phyloP scores from a whole-genome alignment of 2,888 invertebrate species.

The Pherbina coryleti region DNA sequence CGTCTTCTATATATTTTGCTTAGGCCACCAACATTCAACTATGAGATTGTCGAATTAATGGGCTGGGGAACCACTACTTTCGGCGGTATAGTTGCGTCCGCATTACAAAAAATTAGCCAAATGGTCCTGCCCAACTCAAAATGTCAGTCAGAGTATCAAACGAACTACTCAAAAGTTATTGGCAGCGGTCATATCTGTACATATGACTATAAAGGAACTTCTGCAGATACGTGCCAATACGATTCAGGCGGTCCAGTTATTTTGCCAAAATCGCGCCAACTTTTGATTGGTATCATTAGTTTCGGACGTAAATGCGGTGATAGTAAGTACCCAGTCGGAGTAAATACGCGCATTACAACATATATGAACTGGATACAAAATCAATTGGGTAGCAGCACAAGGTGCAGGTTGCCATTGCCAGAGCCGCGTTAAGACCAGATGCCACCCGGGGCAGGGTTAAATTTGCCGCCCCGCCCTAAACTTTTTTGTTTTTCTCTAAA shows the following conservation, averaged over 20 bases:
- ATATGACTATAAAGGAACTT: constrained; percentile 53
- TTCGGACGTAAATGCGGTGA: constrained; percentile 72
- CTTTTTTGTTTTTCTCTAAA: too few species aligned
- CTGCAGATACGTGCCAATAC: constrained; percentile 70
- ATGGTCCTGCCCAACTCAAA: constrained; percentile 54
- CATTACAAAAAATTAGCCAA: constrained; percentile 70
- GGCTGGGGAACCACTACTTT: constrained; percentile 73
- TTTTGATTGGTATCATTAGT: constrained; percentile 72
- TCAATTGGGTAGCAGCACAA: constrained; percentile 49
- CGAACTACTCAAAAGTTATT: constrained; percentile 42
- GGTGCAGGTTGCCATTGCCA: constrained; percentile 45
- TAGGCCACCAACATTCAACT: constrained; percentile 51
- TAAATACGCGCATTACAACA: constrained; percentile 72
- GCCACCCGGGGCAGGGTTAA: too few species aligned
- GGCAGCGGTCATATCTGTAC: constrained; percentile 57
- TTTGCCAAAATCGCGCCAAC: constrained; percentile 65
- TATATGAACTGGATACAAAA: constrained; percentile 73
- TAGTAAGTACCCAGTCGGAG: constrained; percentile 64
- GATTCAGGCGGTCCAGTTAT: constrained; percentile 73
- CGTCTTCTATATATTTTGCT: not conserved
- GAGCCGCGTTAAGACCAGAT: too few species aligned
- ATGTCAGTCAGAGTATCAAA: constrained; percentile 51
- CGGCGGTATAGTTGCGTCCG: constrained; percentile 68
- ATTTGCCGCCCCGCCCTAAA: too few species aligned
- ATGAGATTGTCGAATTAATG: constrained; percentile 52